These are phyloP conservation scores for Lochmaea crataegi DNA, from an alignment of 2,888 invertebrate genomes.

Conservation along the genomic window DNA sequence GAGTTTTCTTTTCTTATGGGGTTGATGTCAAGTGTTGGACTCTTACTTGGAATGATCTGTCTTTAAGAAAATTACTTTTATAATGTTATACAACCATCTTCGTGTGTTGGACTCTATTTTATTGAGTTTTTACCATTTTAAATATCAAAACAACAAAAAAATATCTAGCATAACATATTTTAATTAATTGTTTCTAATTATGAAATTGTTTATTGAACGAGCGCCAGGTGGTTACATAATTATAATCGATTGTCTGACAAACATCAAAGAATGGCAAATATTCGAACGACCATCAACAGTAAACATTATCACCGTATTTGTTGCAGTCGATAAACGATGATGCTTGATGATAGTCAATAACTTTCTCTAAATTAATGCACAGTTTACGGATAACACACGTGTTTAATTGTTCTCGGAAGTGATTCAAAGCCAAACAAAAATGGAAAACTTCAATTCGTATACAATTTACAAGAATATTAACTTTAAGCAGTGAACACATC, in stretches of 20 bases:
- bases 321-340: conserved; percentile 16
- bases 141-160: background rate
- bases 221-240: conserved; percentile 14
- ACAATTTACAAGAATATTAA: conserved; percentile 47
- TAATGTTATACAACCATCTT: no score
- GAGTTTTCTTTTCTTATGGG: no score
- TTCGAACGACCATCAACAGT: conserved; percentile 7
- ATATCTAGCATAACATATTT: background rate
- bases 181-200: background rate
- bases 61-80: no score
- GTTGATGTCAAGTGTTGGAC: no score
- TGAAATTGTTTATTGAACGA: conserved; percentile 1
- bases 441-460: conserved; percentile 47
- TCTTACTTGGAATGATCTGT: no score
- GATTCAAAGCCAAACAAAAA: conserved; percentile 43
- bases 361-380: conserved; percentile 46
- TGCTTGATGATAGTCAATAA: conserved; percentile 37
- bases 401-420: conserved; percentile 50
- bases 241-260: background rate
- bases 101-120: no score
- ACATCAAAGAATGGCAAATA: conserved; percentile 3
- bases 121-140: no score
- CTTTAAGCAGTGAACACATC: conserved; percentile 21
- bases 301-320: conserved; percentile 4
- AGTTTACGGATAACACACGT: conserved; percentile 48